Conservation (phyloP, 2,113 vertebrate genomes). For the Trochalopteron elliotii region DNA sequence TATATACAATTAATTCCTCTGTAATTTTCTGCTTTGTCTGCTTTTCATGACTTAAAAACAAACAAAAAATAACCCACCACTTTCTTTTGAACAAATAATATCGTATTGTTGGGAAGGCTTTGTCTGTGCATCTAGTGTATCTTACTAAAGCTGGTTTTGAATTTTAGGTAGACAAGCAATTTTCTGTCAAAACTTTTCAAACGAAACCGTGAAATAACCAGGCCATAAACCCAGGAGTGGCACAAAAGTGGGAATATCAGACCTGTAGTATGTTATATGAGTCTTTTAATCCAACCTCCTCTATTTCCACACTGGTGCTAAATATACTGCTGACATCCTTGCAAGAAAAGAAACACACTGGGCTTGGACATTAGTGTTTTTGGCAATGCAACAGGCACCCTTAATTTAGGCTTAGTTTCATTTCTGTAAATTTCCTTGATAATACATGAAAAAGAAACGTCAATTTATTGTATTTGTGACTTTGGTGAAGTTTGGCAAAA, state of each 20-base stretch:
- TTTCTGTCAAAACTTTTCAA: neutral
- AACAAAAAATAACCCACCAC: rapidly evolving
- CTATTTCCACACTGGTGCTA: neutral
- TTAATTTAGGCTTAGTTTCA: neutral
- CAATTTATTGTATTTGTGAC: neutral
- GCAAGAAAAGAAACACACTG: neutral
- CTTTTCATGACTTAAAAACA: neutral
- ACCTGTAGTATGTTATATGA: neutral
- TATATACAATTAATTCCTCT: neutral
- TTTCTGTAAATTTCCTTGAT: neutral
- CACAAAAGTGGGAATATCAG: neutral
- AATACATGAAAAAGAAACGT: neutral
- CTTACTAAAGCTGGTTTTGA: neutral
- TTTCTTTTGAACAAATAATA: neutral
- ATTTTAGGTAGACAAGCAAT: neutral
- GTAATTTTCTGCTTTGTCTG: neutral
- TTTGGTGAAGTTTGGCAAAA: neutral
- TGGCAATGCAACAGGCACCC: neutral
- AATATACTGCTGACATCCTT: neutral
- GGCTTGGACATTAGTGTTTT: neutral
- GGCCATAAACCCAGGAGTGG: neutral
- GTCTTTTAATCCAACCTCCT: neutral
- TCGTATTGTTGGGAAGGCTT: neutral
- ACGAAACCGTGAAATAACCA: neutral
- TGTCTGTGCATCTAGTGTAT: neutral